phyloP scores from a whole-genome alignment of 2,888 invertebrate species.

The Calameuta pallipes region DNA sequence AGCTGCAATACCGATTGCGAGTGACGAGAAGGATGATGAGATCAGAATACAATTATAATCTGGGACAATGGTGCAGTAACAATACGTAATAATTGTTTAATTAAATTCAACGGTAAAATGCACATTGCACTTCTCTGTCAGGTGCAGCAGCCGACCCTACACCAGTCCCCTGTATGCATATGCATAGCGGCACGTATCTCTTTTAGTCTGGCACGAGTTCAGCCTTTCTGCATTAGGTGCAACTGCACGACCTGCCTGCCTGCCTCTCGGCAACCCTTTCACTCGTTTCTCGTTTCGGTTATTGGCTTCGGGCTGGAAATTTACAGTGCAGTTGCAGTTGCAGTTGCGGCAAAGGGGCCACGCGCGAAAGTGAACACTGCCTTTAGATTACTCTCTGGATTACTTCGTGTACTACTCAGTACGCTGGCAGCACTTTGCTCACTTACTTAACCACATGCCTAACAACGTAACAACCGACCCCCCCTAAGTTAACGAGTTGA shows the following conservation, averaged over 20 bases:
- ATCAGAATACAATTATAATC: background rate
- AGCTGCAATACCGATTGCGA: background rate
- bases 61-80: constrained; percentile 44
- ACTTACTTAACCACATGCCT: background rate
- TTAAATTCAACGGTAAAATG: constrained; percentile 46
- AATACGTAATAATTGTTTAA: constrained; percentile 57
- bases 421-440: background rate
- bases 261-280: background rate
- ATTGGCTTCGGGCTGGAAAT: background rate
- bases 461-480: background rate
- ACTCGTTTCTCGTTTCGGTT: constrained; percentile 15
- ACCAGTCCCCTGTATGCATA: no score
- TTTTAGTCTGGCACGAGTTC: no score
- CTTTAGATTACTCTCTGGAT: background rate
- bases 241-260: background rate
- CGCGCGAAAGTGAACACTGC: background rate
- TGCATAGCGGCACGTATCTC: no score
- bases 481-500: background rate
- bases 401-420: background rate
- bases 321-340: background rate
- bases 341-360: background rate
- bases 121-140: constrained; percentile 55
- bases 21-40: no score
- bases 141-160: constrained; percentile 49
- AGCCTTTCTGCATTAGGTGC: no score